Conservation (phyloP, 1,140 invertebrate genomes). For the Tetramorium alpestre region DNA sequence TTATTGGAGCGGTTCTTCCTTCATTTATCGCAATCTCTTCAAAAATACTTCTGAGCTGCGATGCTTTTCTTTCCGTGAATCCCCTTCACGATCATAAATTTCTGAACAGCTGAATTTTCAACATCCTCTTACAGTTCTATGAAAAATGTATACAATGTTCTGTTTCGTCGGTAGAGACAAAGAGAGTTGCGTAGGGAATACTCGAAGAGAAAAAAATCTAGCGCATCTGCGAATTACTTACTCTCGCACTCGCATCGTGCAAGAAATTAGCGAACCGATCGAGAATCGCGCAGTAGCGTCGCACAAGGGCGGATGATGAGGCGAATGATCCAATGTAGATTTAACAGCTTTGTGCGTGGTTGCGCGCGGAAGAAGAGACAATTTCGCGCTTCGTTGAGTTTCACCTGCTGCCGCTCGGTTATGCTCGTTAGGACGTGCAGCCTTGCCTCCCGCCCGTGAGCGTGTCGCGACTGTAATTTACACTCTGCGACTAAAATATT, state of each 20-base stretch:
- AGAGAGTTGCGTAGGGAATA: not conserved
- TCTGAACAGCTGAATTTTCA: not conserved
- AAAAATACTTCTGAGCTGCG: not conserved
- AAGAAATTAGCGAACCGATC: slow-evolving; percentile 27
- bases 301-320: slow-evolving; percentile 26
- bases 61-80: not conserved
- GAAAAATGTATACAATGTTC: not conserved
- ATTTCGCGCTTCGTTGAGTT: slow-evolving; percentile 77
- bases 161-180: not conserved
- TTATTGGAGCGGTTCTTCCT: not conserved
- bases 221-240: not conserved
- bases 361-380: slow-evolving; percentile 70
- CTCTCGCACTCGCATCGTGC: not conserved
- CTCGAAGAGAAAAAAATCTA: not conserved
- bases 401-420: slow-evolving; percentile 67
- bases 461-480: slow-evolving; percentile 12
- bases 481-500: slow-evolving; percentile 39
- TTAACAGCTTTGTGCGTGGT: slow-evolving; percentile 61
- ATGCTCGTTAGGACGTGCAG: slow-evolving; percentile 49
- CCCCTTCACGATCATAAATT: not conserved
- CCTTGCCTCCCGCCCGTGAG: slow-evolving; percentile 43
- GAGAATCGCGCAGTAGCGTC: slow-evolving; percentile 1
- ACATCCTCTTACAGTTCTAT: not conserved
- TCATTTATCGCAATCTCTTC: not conserved
- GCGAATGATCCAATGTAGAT: slow-evolving; percentile 59